Conservation (phyloP, 2,888 invertebrate genomes). For the Cotesia congregata region DNA sequence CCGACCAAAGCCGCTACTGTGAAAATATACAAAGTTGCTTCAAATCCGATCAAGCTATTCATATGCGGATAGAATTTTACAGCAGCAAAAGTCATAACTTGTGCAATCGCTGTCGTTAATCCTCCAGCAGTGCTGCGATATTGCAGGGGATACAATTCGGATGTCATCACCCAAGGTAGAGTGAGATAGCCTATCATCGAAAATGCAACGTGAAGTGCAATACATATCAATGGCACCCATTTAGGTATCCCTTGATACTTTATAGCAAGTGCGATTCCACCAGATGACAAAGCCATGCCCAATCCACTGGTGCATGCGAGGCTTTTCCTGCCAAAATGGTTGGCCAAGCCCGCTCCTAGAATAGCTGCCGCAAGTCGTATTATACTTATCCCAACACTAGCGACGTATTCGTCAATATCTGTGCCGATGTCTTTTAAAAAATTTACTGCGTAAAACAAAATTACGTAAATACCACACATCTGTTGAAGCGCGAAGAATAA, state of each 20-base stretch:
- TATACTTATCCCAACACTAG: constrained; percentile 79
- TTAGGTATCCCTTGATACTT: constrained; percentile 59
- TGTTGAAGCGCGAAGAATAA: constrained; percentile 80
- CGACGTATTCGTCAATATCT: constrained; percentile 77
- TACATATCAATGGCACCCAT: constrained; percentile 74
- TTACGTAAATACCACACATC: constrained; percentile 81
- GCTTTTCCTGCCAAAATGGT: constrained; percentile 76
- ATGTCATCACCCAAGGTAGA: constrained; percentile 83
- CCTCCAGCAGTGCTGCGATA: constrained; percentile 81
- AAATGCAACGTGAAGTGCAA: constrained; percentile 79
- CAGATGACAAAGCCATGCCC: constrained; percentile 77
- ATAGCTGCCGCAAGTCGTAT: constrained; percentile 79
- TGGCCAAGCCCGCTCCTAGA: constrained; percentile 78
- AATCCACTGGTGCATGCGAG: constrained; percentile 77
- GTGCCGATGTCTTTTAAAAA: constrained; percentile 80
- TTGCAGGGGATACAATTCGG: constrained; percentile 79
- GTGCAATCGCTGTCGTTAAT: constrained; percentile 79
- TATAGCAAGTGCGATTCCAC: constrained; percentile 69
- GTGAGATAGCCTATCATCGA: constrained; percentile 83
- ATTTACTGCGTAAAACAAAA: constrained; percentile 80
- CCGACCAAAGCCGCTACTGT: constrained; percentile 75
- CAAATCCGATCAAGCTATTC: constrained; percentile 73
- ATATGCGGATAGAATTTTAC: constrained; percentile 81
- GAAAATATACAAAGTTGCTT: constrained; percentile 78
- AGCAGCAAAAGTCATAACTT: constrained; percentile 79